Evolutionary conservation across 1,140 invertebrate genomes (phyloP).

Genomic region (Prorops nasuta): DNA sequence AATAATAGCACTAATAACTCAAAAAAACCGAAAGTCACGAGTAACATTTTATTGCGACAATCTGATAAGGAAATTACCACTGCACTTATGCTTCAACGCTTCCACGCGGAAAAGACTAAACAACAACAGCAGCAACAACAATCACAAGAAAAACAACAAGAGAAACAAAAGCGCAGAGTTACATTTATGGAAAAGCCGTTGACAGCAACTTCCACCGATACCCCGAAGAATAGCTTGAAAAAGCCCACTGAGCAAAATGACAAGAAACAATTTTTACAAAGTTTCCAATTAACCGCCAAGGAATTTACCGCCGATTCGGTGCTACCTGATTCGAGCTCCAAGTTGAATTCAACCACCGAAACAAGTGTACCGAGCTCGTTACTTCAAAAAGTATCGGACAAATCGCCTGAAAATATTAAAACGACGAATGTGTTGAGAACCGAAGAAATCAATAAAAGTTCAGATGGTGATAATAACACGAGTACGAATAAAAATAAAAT

Average conservation of each 20-base stretch:
- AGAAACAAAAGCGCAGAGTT: conserved; percentile 40
- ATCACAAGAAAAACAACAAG: conserved; percentile 19
- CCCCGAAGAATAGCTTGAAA: conserved; percentile 21
- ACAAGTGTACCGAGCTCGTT: too few relatives aligned
- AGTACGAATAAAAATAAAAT: not conserved
- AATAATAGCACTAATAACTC: not conserved
- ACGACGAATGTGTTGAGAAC: not conserved
- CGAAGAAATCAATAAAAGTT: conserved; percentile 1
- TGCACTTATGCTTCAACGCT: conserved; percentile 10
- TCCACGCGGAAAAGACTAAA: too few relatives aligned
- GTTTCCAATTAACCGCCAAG: conserved; percentile 37
- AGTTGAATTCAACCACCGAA: not conserved
- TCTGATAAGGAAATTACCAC: conserved; percentile 19
- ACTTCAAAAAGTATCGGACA: too few relatives aligned
- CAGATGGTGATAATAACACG: not conserved
- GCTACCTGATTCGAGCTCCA: not conserved
- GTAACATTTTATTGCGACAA: conserved; percentile 36
- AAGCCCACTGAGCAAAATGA: conserved; percentile 33
- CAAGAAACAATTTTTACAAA: conserved; percentile 45
- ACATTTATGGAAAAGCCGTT: conserved; percentile 30
- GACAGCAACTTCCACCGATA: conserved; percentile 7
- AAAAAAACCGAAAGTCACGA: conserved; percentile 41
- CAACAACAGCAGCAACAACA: conserved; percentile 11
- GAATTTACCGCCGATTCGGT: conserved; percentile 3
- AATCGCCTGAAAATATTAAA: not conserved